Conservation (phyloP, 2,113 vertebrate species). For the Halcyon malimbica region DNA sequence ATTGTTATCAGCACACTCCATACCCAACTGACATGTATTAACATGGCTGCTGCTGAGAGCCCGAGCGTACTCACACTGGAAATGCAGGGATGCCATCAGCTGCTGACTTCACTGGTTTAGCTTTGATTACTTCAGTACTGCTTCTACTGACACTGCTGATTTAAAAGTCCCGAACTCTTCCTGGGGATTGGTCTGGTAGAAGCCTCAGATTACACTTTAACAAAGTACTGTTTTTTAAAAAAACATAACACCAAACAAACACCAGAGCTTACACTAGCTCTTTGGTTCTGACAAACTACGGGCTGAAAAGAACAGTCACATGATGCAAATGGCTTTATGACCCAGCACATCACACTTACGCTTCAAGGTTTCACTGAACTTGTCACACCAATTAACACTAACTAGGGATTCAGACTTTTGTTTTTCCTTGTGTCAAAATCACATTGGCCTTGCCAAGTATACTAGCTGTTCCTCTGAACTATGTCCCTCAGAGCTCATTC, state of each 20-base stretch:
- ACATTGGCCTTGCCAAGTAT: slow-evolving; percentile 9
- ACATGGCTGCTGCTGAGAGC: background rate
- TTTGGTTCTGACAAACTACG: background rate
- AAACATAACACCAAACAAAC: background rate
- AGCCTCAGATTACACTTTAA: background rate
- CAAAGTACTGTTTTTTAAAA: background rate
- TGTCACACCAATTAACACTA: background rate
- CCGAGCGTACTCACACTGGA: background rate
- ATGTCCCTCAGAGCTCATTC: background rate
- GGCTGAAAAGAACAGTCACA: background rate
- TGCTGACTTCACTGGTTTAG: background rate
- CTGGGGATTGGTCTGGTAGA: background rate
- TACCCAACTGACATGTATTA: background rate
- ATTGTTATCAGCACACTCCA: background rate
- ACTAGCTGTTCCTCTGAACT: background rate
- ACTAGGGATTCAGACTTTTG: background rate
- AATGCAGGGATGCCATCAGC: background rate
- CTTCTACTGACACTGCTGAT: background rate
- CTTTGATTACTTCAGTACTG: background rate
- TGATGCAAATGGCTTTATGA: background rate
- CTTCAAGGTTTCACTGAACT: background rate
- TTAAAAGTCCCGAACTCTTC: background rate
- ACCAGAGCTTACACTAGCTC: background rate
- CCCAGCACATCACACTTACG: background rate
- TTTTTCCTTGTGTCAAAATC: background rate